These are phyloP conservation scores for Apodemia duryi DNA, from an alignment of 2,888 invertebrate genomes.

Conservation along the genomic window DNA sequence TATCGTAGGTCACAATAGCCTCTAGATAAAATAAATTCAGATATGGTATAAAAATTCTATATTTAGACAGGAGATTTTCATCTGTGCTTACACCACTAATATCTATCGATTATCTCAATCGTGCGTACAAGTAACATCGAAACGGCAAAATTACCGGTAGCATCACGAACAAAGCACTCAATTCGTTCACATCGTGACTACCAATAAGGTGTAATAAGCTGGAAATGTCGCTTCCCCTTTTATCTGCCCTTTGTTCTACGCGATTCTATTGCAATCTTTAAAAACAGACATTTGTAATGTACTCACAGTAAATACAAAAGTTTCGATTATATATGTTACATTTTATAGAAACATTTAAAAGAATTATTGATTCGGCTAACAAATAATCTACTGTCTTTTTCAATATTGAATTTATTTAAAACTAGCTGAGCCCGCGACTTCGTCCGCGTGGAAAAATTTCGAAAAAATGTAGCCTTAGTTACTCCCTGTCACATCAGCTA, in stretches of 20 bases:
- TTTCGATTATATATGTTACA: not conserved
- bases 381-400: no score
- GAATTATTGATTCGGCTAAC: no score
- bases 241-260: conserved; percentile 13
- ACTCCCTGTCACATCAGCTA: no score
- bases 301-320: not conserved
- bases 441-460: no score
- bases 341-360: not conserved
- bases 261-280: not conserved
- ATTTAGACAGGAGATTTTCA: not conserved
- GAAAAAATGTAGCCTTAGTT: no score
- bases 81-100: not conserved
- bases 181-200: conserved; percentile 19
- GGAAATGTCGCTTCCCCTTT: conserved; percentile 25
- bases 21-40: no score
- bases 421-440: no score
- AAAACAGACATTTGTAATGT: not conserved
- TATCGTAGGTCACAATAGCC: no score
- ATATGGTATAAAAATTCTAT: no score
- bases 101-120: conserved; percentile 2
- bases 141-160: conserved; percentile 10
- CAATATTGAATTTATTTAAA: no score
- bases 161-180: conserved; percentile 22
- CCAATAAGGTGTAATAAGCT: conserved; percentile 27
- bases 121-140: conserved; percentile 4